Evolutionary conservation across 2,113 vertebrate genomes (phyloP).

Genomic region (Pachycephala philippinensis): DNA sequence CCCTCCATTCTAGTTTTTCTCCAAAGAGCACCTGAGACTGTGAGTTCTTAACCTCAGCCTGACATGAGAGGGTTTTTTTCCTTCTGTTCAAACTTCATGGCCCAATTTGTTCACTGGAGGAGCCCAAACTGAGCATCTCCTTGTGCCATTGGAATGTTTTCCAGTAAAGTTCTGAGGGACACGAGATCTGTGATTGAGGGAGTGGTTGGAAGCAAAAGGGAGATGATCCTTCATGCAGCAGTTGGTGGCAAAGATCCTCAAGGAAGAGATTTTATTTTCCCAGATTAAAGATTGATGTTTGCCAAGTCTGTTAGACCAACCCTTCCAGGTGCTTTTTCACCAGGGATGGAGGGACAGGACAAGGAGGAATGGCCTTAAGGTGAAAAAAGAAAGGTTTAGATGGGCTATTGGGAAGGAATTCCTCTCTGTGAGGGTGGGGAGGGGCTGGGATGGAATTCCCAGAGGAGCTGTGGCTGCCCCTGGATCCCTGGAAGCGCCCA

Average conservation of each 20-base stretch:
- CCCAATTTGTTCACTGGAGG: neutral
- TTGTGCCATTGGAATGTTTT: neutral
- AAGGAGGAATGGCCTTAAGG: neutral
- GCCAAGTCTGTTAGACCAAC: rapidly evolving
- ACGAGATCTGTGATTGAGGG: rapidly evolving
- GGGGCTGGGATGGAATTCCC: neutral
- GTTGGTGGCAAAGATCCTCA: neutral
- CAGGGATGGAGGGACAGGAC: neutral
- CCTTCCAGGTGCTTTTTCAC: neutral
- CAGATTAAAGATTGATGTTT: neutral
- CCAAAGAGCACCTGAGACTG: neutral
- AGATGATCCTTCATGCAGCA: neutral
- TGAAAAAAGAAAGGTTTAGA: neutral
- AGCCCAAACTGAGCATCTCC: neutral
- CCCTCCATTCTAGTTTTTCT: neutral
- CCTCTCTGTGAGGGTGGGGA: rapidly evolving
- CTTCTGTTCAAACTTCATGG: neutral
- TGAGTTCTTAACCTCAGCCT: neutral
- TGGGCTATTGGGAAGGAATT: neutral
- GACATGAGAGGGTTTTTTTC: neutral
- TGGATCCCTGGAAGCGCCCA: neutral
- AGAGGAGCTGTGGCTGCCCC: neutral
- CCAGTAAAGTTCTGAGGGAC: neutral
- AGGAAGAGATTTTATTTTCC: neutral
- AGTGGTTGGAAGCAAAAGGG: neutral